These are phyloP conservation scores for Spea hammondii DNA, from an alignment of 2,797 vertebrate genomes.

Conservation along the genomic window DNA sequence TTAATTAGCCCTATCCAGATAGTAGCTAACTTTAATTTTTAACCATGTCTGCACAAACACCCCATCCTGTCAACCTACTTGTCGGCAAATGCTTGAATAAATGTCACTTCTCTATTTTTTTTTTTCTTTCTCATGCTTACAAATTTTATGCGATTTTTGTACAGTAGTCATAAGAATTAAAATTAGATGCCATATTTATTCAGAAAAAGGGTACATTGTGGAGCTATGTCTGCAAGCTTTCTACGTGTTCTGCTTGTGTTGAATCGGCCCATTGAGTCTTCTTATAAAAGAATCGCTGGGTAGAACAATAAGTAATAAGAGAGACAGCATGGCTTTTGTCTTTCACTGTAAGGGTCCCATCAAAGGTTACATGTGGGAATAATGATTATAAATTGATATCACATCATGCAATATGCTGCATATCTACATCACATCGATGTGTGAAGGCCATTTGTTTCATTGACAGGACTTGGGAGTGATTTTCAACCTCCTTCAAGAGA, in stretches of 20 bases:
- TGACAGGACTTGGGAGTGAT: too few species aligned
- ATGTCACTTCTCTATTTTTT: slow-evolving; percentile 19
- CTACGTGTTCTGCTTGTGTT: background rate
- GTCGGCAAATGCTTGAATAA: slow-evolving; percentile 11
- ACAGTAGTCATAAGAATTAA: background rate
- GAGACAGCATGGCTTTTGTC: slow-evolving; percentile 15
- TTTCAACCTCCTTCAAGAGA: too few species aligned
- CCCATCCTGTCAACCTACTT: slow-evolving; percentile 12
- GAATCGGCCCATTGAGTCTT: slow-evolving; percentile 16
- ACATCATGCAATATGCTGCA: background rate
- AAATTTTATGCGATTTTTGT: slow-evolving; percentile 28
- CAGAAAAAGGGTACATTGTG: slow-evolving; percentile 7
- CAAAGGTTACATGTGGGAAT: slow-evolving; percentile 17
- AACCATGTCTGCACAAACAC: slow-evolving; percentile 25
- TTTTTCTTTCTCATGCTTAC: slow-evolving; percentile 3
- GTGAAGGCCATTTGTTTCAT: too few species aligned
- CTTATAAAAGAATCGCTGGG: slow-evolving; percentile 20
- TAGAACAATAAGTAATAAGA: slow-evolving; percentile 20
- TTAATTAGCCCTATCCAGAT: slow-evolving; percentile 33
- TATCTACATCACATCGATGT: background rate
- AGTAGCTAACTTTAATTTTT: slow-evolving; percentile 18
- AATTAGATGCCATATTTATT: slow-evolving; percentile 38
- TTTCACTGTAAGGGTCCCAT: background rate
- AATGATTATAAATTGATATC: slow-evolving; percentile 11
- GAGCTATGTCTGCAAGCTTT: background rate